Conservation (phyloP, 2,113 vertebrate genomes). For the Morone saxatilis region DNA sequence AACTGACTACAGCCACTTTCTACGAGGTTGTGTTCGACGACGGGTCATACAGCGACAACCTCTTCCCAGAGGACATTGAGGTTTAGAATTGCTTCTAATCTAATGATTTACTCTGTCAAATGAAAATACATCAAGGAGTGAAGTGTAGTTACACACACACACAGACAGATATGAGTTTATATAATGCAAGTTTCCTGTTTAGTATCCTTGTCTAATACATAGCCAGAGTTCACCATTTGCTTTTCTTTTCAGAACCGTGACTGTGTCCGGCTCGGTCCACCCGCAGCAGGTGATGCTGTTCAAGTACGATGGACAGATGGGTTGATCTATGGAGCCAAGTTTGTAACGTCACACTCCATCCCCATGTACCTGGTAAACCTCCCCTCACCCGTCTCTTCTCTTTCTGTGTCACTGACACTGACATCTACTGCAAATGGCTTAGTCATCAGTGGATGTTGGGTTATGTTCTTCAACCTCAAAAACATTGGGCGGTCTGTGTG, state of each 20-base stretch:
- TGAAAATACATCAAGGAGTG: neutral
- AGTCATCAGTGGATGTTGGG: neutral
- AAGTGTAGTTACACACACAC: neutral
- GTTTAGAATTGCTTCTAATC: slow-evolving; percentile 72
- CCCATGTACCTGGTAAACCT: slow-evolving; percentile 95
- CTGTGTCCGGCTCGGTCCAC: slow-evolving; percentile 91
- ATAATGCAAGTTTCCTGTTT: neutral
- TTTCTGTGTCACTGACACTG: neutral
- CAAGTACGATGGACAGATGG: slow-evolving; percentile 98
- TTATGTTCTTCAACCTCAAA: neutral
- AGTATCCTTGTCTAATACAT: neutral
- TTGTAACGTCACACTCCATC: slow-evolving; percentile 93
- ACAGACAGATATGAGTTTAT: neutral
- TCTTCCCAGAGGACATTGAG: slow-evolving; percentile 98
- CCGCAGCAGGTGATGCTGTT: slow-evolving; percentile 90
- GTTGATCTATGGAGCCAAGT: slow-evolving; percentile 95
- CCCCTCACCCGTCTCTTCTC: neutral
- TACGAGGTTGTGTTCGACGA: slow-evolving; percentile 98
- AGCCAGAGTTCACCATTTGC: neutral
- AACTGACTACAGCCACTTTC: slow-evolving; percentile 94
- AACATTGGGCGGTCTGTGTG: neutral
- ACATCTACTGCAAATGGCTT: neutral
- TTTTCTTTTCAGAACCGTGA: slow-evolving; percentile 89
- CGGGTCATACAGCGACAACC: slow-evolving; percentile 97
- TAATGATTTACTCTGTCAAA: neutral